Evolutionary conservation across 2,888 invertebrate genomes (phyloP).

Genomic region (Autographa gamma): DNA sequence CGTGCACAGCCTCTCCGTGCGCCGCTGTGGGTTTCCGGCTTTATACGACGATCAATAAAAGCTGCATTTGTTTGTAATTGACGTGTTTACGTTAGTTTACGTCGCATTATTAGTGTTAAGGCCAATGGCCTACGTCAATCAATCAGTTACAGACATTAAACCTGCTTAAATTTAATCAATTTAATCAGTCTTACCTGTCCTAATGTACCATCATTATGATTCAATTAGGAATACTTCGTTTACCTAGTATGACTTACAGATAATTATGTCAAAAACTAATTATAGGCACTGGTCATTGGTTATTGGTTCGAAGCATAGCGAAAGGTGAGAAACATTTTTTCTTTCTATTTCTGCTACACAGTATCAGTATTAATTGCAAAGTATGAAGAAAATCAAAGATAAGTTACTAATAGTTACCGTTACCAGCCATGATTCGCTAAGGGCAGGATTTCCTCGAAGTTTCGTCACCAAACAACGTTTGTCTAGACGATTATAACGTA

Average conservation of each 20-base stretch:
- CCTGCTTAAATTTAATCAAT: neutral
- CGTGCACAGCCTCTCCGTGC: too few species aligned
- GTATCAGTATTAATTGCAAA: too few species aligned
- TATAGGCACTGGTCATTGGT: too few species aligned
- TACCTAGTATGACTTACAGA: neutral
- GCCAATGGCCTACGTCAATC: constrained; percentile 2
- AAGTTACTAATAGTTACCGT: neutral
- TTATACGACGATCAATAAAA: neutral
- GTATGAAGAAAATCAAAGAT: too few species aligned
- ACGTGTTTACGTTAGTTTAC: neutral
- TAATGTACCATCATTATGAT: neutral
- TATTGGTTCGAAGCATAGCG: too few species aligned
- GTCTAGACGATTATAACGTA: constrained; percentile 47
- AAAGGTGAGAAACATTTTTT: too few species aligned
- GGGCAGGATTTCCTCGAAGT: constrained; percentile 20
- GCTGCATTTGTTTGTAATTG: neutral
- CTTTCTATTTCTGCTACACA: too few species aligned
- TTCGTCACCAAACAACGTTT: constrained; percentile 29
- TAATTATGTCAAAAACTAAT: too few species aligned
- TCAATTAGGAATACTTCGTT: neutral
- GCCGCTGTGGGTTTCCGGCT: too few species aligned
- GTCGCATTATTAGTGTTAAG: neutral
- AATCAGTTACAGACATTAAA: neutral
- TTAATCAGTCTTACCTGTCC: neutral
- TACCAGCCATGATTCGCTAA: neutral